phyloP scores from a whole-genome alignment of 2,888 invertebrate genomes.

The Netelia virgata region DNA sequence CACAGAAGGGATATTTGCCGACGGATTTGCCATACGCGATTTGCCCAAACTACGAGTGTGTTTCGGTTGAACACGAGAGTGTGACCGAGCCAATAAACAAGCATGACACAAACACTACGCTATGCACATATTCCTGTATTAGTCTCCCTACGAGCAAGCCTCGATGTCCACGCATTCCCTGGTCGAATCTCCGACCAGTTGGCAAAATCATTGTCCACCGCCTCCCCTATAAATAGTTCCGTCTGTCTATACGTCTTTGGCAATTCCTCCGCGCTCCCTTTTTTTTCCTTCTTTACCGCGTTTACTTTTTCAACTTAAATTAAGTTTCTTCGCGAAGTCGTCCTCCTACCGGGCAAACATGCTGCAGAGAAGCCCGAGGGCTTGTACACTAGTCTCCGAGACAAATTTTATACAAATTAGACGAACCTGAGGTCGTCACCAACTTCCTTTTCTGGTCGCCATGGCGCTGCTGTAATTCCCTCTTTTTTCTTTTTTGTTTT shows the following conservation, averaged over 20 bases:
- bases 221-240: background rate
- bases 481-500: background rate
- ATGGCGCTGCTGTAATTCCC: background rate
- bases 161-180: background rate
- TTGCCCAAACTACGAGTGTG: slow-evolving; percentile 45
- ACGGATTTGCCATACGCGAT: slow-evolving; percentile 61
- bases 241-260: background rate
- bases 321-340: slow-evolving; percentile 72
- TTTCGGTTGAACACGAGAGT: slow-evolving; percentile 28
- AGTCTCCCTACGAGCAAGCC: slow-evolving; percentile 4
- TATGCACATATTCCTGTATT: background rate
- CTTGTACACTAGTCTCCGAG: slow-evolving; percentile 58
- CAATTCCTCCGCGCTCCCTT: slow-evolving; percentile 31
- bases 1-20: slow-evolving; percentile 59
- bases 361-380: background rate
- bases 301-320: slow-evolving; percentile 79
- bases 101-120: slow-evolving; percentile 12
- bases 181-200: slow-evolving; percentile 28
- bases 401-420: slow-evolving; percentile 79
- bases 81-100: slow-evolving; percentile 35
- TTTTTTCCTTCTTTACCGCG: slow-evolving; percentile 58
- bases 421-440: slow-evolving; percentile 48
- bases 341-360: slow-evolving; percentile 17
- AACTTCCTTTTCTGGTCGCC: slow-evolving; percentile 7
- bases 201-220: background rate